Conservation (phyloP, 2,888 invertebrate species). For the Scaptomyza flava region DNA sequence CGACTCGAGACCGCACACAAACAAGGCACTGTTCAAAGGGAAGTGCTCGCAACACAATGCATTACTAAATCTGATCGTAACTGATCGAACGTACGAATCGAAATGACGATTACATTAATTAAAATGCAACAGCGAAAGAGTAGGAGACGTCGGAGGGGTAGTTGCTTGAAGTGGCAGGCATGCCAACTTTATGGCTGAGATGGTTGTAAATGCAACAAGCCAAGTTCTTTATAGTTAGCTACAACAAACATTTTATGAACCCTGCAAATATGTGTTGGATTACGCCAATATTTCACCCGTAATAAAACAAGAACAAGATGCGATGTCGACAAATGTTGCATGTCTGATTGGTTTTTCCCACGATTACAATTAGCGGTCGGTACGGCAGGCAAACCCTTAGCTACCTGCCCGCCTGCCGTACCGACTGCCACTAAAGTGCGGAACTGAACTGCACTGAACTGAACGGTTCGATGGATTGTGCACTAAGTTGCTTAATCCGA, state of each 20-base stretch:
- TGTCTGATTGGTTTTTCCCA: constrained; percentile 77
- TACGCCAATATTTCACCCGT: constrained; percentile 70
- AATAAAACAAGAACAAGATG: constrained; percentile 39
- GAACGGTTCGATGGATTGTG: constrained; percentile 53
- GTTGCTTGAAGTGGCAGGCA: constrained; percentile 2
- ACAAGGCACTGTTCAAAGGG: neutral
- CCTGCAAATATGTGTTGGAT: constrained; percentile 55
- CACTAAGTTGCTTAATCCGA: constrained; percentile 77
- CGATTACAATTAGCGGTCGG: constrained; percentile 69
- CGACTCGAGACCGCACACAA: constrained; percentile 24
- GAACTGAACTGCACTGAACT: constrained; percentile 31
- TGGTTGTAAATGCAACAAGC: constrained; percentile 56
- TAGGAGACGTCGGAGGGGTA: neutral
- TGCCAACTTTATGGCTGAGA: neutral
- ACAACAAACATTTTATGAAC: constrained; percentile 34
- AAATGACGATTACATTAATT: constrained; percentile 45
- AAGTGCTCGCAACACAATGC: neutral
- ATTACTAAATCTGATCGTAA: constrained; percentile 2
- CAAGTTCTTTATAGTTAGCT: constrained; percentile 65
- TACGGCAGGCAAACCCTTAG: constrained; percentile 1
- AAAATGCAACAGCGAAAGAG: constrained; percentile 40
- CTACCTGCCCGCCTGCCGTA: too few species aligned
- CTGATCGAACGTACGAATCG: constrained; percentile 6
- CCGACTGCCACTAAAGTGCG: constrained; percentile 25
- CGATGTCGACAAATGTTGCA: constrained; percentile 49